Percentiles rank a stretch among this genome's conserved stretches.
These are phyloP conservation scores for Eptatretus burgeri DNA, from an alignment of 2,113 vertebrate species.

Conservation along the genomic window DNA sequence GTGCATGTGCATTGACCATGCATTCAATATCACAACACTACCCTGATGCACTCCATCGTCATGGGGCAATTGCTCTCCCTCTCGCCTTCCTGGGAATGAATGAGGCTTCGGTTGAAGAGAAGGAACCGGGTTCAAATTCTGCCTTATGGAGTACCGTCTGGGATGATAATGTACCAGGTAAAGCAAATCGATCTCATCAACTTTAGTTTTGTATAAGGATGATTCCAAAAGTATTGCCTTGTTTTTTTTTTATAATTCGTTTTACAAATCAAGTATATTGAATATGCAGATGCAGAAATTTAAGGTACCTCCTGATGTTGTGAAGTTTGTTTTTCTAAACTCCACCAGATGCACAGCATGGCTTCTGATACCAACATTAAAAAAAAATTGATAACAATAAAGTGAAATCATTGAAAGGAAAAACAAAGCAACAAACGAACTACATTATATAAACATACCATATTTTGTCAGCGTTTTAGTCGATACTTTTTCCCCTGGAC, in stretches of 20 bases:
- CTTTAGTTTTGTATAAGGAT: neutral
- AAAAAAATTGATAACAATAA: too few species aligned
- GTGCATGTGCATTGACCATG: slow-evolving; percentile 40
- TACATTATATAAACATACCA: too few species aligned
- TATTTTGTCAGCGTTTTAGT: too few species aligned
- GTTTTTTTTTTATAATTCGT: neutral
- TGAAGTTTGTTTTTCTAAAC: slow-evolving; percentile 7
- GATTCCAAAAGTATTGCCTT: neutral
- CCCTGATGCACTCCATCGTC: slow-evolving; percentile 61
- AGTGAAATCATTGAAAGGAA: too few species aligned
- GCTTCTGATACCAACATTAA: too few species aligned
- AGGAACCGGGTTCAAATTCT: slow-evolving; percentile 40
- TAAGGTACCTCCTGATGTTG: slow-evolving; percentile 6
- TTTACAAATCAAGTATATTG: neutral
- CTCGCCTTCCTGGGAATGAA: slow-evolving; percentile 93
- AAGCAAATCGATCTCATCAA: neutral
- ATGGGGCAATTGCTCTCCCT: slow-evolving; percentile 45
- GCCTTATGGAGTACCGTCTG: slow-evolving; percentile 55
- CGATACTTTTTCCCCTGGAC: too few species aligned
- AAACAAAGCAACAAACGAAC: too few species aligned
- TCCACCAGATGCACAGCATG: slow-evolving; percentile 8
- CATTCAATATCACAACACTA: slow-evolving; percentile 80
- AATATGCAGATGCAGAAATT: slow-evolving; percentile 4
- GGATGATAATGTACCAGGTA: slow-evolving; percentile 93
- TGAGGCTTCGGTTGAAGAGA: slow-evolving; percentile 49